Evolutionary conservation across 2,113 vertebrate genomes (phyloP), one percentile per base, ranked within the genome.

Genomic region (Colius striatus): DNA sequence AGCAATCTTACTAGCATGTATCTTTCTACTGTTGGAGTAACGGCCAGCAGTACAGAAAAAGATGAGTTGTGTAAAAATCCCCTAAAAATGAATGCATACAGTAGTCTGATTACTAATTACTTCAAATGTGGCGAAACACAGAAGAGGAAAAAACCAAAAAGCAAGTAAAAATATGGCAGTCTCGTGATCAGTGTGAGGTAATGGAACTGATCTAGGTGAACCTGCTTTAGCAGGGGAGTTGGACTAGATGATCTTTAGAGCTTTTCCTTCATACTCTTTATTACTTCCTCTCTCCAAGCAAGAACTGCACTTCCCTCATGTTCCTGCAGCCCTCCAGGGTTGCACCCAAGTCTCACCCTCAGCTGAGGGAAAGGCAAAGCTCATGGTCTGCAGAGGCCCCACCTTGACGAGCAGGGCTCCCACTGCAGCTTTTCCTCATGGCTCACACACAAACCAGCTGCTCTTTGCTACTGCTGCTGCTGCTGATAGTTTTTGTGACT

Each of bases 311-410:
- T 10, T 82, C 82, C 41, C 21, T 66, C 21, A 11, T 16, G 21
- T 13, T 74, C 61, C 38, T 21, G 50, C 30, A 82, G 51, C 63
- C 16, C 38, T 72, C 13, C 6, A 29, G 30, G 41, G 26, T 16
- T 36, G 30, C 34, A 48, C 30, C 32, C 23, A 26, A n/a, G 21
- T 21, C 62, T 63, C 1, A 0, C 2, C 43, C 32, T 15, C 41
- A 78, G 75, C 47, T 1, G 4, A 43, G n/a, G 22, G 9, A 43
- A 65, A 51, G 30, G 15, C 45, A 72, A 43, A 84, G 60, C 11
- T 3, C 9, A 0, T 6, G 7, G 14, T 16, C 13, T 65, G 50
- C n/a, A n/a, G n/a, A n/a, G n/a, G n/a, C n/a, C n/a, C n/a, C n/a
- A n/a, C n/a, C n/a, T n/a, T n/a, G n/a, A n/a, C n/a, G n/a, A n/a